phyloP scores from a whole-genome alignment of 1,140 invertebrate genomes.

The Scaptomyza graminum region DNA sequence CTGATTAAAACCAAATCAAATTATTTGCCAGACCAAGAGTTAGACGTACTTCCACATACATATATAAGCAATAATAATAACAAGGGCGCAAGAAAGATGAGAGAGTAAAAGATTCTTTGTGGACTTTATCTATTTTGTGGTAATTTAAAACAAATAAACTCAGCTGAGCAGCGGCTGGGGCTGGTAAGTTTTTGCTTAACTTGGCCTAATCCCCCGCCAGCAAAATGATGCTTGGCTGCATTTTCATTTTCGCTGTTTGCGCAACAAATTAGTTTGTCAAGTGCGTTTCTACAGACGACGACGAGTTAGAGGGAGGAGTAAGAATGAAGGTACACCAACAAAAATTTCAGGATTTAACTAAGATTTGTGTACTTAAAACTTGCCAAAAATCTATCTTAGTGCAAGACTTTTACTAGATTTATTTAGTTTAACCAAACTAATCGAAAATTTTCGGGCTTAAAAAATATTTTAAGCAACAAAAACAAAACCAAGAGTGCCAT shows the following conservation, averaged over 20 bases:
- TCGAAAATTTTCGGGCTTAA: too few relatives aligned
- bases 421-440: too few relatives aligned
- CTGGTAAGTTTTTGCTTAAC: slow-evolving; percentile 40
- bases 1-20: slow-evolving; percentile 83
- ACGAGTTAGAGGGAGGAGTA: background rate
- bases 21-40: slow-evolving; percentile 69
- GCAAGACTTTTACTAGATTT: too few relatives aligned
- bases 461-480: too few relatives aligned
- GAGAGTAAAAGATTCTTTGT: background rate
- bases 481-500: too few relatives aligned
- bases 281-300: slow-evolving; percentile 49
- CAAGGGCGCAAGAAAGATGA: slow-evolving; percentile 7
- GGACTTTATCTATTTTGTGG: slow-evolving; percentile 78
- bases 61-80: slow-evolving; percentile 30
- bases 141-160: slow-evolving; percentile 81
- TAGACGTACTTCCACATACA: slow-evolving; percentile 31
- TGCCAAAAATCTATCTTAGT: too few relatives aligned
- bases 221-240: slow-evolving; percentile 29
- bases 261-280: slow-evolving; percentile 80
- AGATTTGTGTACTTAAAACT: too few relatives aligned
- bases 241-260: slow-evolving; percentile 58
- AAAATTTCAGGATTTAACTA: too few relatives aligned
- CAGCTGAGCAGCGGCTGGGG: background rate
- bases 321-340: too few relatives aligned
- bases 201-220: slow-evolving; percentile 40